phyloP scores from a whole-genome alignment of 1,140 invertebrate genomes.

The Arctopsyche grandis region DNA sequence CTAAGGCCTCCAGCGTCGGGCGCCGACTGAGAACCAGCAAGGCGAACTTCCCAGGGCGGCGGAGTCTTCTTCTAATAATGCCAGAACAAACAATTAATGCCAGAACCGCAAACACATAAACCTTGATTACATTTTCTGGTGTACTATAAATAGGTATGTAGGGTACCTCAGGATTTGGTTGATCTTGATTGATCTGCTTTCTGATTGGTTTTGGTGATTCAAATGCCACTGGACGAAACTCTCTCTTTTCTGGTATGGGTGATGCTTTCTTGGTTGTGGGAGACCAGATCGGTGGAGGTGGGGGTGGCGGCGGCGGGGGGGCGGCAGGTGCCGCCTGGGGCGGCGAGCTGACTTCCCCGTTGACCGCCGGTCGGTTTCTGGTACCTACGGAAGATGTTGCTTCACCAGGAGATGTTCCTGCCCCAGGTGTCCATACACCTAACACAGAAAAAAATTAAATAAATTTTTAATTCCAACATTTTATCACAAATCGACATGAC shows the following conservation, averaged over 20 bases:
- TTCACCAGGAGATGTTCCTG: constrained; percentile 17
- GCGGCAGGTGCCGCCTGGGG: constrained; percentile 56
- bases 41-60: constrained; percentile 62
- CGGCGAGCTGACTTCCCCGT: constrained; percentile 3
- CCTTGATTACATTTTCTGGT: background rate
- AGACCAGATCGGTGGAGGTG: constrained; percentile 77
- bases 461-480: no score
- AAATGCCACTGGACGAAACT: constrained; percentile 70
- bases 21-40: constrained; percentile 74
- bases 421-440: constrained; percentile 67
- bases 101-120: background rate
- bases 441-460: constrained; percentile 37
- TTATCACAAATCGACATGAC: no score
- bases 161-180: constrained; percentile 28
- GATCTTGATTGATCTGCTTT: constrained; percentile 39
- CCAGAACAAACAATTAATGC: background rate
- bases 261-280: constrained; percentile 63
- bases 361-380: constrained; percentile 6
- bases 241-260: constrained; percentile 63
- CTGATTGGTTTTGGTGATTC: constrained; percentile 66
- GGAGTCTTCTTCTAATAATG: constrained; percentile 45
- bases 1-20: constrained; percentile 71
- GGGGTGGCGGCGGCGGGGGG: constrained; percentile 66
- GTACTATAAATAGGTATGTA: background rate
- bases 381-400: background rate